Evolutionary conservation across 23 tunicate species (phyloP), one percentile per base, ranked within the genome.

Genomic region (Diplosoma virens): DNA sequence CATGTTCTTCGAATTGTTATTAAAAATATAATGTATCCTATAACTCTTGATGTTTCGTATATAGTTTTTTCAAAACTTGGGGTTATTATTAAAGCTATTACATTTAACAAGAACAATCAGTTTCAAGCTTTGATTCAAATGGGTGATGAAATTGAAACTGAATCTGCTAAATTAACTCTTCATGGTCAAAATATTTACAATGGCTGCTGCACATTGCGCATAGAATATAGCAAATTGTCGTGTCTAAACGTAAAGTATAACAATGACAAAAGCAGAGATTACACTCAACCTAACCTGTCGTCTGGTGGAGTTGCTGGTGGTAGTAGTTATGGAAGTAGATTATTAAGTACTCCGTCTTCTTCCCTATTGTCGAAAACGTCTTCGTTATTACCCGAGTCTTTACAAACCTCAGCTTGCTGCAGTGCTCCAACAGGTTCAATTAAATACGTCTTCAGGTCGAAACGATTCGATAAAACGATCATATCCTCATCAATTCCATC

Each of bases 101-200:
- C 91, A 25, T 94, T 94, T 81, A 83, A 83, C 45, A 94, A 94
- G 63, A 87, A 88, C 84, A 94, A 94, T 64, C 99, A 94, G 65
- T 94, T 87, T 67, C 99, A 94, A 83, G 99, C 99, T 0, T 59
- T 94, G 56, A 87, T 94, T 31, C 95, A 94, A 58, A 83, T 94
- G 99, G 95, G 84, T 30, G 86, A 83, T 66, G 90, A 89, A 2
- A 86, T 74, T 0, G 82, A 83, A 36, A 69, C 99, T 16, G 87
- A 84, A 37, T 75, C 99, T 37, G 99, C 99, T 1, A 94, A 94
- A 33, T 65, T 83, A 41, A 79, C 93, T 21, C 46, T 94, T 27
- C 91, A 94, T 58, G 99, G 99, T 0, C 90, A 87, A 59, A 87
- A 94, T 37, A 83, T 94, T 41, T 87, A 94, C 63, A 94, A 83